These are phyloP conservation scores for Aphelenchoides avenae DNA, from an alignment of 1,140 invertebrate genomes.

Conservation along the genomic window DNA sequence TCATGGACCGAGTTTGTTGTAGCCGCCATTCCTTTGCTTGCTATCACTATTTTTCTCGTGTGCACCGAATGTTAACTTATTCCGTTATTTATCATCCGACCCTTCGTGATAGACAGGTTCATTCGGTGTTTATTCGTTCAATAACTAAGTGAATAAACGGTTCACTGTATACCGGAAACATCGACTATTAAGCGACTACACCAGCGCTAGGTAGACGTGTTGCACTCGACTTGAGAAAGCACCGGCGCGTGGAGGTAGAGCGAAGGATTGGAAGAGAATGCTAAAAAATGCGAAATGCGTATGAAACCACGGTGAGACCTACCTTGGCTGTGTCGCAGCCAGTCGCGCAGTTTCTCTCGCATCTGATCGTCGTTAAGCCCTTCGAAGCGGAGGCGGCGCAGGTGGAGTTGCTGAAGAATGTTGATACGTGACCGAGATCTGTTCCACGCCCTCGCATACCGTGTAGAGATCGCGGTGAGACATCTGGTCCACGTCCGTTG, in stretches of 20 bases:
- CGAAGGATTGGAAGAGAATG: conserved; percentile 3
- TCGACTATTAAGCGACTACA: too few species aligned
- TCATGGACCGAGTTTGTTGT: not conserved
- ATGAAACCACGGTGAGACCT: not conserved
- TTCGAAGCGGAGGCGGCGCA: conserved; percentile 27
- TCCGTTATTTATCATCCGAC: too few species aligned
- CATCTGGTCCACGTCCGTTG: conserved; percentile 16
- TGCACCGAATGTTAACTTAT: too few species aligned
- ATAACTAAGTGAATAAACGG: not conserved
- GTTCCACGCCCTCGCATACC: conserved; percentile 12
- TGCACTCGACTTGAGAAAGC: too few species aligned
- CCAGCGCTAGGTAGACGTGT: too few species aligned
- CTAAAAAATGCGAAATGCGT: conserved; percentile 17
- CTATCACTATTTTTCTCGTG: not conserved
- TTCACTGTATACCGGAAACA: not conserved
- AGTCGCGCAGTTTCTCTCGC: conserved; percentile 11
- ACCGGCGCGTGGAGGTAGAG: conserved; percentile 17
- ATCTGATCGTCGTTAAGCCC: conserved; percentile 14
- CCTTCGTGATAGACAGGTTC: too few species aligned
- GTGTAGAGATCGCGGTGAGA: conserved; percentile 24
- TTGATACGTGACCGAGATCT: conserved; percentile 4
- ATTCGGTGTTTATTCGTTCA: too few species aligned
- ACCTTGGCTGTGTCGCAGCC: conserved; percentile 18
- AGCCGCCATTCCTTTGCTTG: not conserved
- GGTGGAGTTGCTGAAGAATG: conserved; percentile 34